Conservation (phyloP, 2,888 invertebrate species). For the Sycophila texana region DNA sequence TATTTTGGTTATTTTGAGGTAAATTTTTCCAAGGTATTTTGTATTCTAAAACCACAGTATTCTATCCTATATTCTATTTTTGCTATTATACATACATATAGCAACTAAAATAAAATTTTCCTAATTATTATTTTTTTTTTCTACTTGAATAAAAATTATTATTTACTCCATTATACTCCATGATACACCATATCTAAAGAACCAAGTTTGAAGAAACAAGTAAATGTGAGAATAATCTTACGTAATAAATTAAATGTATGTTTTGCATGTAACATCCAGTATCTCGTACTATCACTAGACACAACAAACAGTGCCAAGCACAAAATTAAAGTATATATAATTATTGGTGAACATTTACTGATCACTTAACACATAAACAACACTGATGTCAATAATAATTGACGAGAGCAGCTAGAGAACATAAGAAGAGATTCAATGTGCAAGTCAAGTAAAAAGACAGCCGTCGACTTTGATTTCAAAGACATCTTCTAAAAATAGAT, state of each 20-base stretch:
- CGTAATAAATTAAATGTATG: not conserved
- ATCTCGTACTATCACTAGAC: conserved; percentile 30
- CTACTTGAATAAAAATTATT: too few species aligned
- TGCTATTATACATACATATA: too few species aligned
- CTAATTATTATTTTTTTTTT: too few species aligned
- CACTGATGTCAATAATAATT: conserved; percentile 29
- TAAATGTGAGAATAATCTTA: too few species aligned
- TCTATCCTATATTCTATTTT: too few species aligned
- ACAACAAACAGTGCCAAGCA: conserved; percentile 21
- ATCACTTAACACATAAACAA: conserved; percentile 31
- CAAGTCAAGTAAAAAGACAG: conserved; percentile 47
- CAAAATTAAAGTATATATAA: conserved; percentile 4
- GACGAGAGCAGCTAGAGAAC: conserved; percentile 30
- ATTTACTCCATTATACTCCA: too few species aligned
- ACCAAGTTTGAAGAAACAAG: too few species aligned
- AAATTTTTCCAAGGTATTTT: too few species aligned
- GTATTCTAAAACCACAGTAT: too few species aligned
- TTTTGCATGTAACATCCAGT: conserved; percentile 2
- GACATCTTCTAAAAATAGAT: conserved; percentile 16
- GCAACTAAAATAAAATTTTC: too few species aligned
- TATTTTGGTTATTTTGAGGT: too few species aligned
- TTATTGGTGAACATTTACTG: conserved; percentile 4
- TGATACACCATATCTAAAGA: too few species aligned
- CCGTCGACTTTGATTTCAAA: conserved; percentile 53
- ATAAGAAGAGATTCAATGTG: conserved; percentile 31